Evolutionary conservation across 2,113 vertebrate genomes (phyloP), one percentile per base, ranked within the genome.

Genomic region (Prunella fulvescens): DNA sequence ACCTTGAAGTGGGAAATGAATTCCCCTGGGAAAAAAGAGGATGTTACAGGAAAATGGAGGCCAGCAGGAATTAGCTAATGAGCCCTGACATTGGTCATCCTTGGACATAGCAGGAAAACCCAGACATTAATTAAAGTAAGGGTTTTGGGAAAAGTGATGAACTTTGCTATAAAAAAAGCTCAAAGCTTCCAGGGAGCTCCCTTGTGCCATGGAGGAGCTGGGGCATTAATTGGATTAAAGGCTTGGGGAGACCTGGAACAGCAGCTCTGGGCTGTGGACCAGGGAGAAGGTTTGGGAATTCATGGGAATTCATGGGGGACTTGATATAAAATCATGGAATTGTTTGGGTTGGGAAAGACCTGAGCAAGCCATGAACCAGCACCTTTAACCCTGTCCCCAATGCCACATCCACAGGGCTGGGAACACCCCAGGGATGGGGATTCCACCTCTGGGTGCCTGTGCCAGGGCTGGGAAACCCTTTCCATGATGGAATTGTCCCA

Each of bases 91-190:
- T 24, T 61, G 29, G 37, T n/a, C 3, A 4, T 26, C 2, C 76
- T 42, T 51, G 66, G 83, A 24, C 35, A 33, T 44, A n/a, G 28
- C 66, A 40, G 18, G 53, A 67, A 92, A 66, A 71, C 8, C 22
- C 56, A 24, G 12, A 45, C 44, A 51, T 86, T 91, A 88, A 92
- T 86, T 91, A 88, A 91, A 88, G 31, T 45, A 12, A 56, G 22
- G 25, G 28, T 20, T 77, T 86, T 12, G 35, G 84, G 40, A 44
- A 83, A 64, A 57, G 17, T 16, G 16, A 48, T 45, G 50, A 71
- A 47, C 24, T 67, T 10, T 40, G 47, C 25, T 45, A 0, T 6
- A 53, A 76, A 15, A 19, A 16, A 72, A 79, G 22, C 78, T 44
- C 23, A 24, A 47, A 44, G n/a, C 12, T 80, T 33, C 50, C 81